Evolutionary conservation across 2,888 invertebrate genomes (phyloP).

Genomic region (Lithophane semibrunnea): DNA sequence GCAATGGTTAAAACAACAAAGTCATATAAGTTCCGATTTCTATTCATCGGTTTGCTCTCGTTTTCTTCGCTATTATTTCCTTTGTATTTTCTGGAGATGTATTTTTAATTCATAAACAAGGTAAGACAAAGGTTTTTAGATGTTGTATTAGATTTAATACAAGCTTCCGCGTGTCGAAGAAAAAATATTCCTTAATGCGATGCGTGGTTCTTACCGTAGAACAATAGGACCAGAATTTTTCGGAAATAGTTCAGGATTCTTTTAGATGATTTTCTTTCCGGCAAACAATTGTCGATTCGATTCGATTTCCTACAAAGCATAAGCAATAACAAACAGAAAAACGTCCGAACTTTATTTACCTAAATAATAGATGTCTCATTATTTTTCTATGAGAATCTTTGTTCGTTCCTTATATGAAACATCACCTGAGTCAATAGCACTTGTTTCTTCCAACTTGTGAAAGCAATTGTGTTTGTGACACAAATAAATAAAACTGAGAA

Average conservation of each 20-base stretch:
- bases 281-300: not conserved
- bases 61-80: slow-evolving; percentile 31
- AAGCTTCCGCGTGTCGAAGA: not conserved
- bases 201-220: not conserved
- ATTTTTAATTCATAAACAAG: slow-evolving; percentile 31
- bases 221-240: not conserved
- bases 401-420: slow-evolving; percentile 33
- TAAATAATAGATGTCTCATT: slow-evolving; percentile 59
- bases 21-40: slow-evolving; percentile 30
- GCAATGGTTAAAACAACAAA: slow-evolving; percentile 43
- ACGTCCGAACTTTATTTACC: slow-evolving; percentile 45
- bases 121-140: slow-evolving; percentile 2
- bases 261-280: not conserved
- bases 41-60: slow-evolving; percentile 27
- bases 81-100: slow-evolving; percentile 10
- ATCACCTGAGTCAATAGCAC: slow-evolving; percentile 69
- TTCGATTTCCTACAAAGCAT: not conserved
- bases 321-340: slow-evolving; percentile 37
- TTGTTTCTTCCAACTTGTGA: slow-evolving; percentile 45
- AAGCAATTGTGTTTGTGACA: slow-evolving; percentile 62
- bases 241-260: not conserved
- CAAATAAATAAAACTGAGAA: slow-evolving; percentile 59
- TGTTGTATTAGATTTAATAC: not conserved
- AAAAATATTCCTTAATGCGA: not conserved
- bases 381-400: slow-evolving; percentile 41